Evolutionary conservation across 1,140 invertebrate genomes (phyloP), one percentile per base, ranked within the genome.

Genomic region (Hyposmocoma kahamanoa): DNA sequence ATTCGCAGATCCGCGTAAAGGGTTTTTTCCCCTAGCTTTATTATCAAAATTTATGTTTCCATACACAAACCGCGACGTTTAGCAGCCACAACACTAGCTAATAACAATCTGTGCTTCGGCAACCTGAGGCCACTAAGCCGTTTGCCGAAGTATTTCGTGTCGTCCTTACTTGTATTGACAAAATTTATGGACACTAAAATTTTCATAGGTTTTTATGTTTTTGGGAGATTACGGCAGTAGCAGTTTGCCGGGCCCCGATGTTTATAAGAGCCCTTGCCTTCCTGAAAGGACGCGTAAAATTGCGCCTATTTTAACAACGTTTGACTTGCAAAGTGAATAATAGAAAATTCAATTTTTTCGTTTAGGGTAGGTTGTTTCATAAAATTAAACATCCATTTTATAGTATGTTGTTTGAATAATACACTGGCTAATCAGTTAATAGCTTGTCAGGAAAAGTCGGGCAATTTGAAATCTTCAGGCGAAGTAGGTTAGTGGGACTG

Each of bases 111-210:
- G n/a, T n/a, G n/a, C n/a, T n/a, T n/a, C n/a, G 11, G 38, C 43
- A 48, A 42, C 36, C 48, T 47, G 44, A 30, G 50, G 39, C 56
- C 52, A 62, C 56, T 50, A 56, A 53, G 48, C 52, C 48, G 50
- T 68, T 56, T 48, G 15, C 44, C 53, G 56, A 61, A 64, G 53
- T 55, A 61, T 59, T 54, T 55, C 42, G 53, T 45, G 42, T 42
- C 50, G 51, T 68, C 59, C 56, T 55, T 51, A 53, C 56, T 47
- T 67, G 61, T 70, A 69, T 74, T 64, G 66, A 56, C 47, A 67
- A 59, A 75, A 72, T 75, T 75, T 75, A 75, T 69, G 60, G 61
- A 62, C 59, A 72, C 60, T 75, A 75, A 75, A 75, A 56, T 69
- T 74, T 74, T 70, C 63, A 67, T 67, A 75, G 59, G 52, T 60